Base-by-base conservation (phyloP, 2,113 vertebrate genomes). In the Cryptotis parvus region DNA sequence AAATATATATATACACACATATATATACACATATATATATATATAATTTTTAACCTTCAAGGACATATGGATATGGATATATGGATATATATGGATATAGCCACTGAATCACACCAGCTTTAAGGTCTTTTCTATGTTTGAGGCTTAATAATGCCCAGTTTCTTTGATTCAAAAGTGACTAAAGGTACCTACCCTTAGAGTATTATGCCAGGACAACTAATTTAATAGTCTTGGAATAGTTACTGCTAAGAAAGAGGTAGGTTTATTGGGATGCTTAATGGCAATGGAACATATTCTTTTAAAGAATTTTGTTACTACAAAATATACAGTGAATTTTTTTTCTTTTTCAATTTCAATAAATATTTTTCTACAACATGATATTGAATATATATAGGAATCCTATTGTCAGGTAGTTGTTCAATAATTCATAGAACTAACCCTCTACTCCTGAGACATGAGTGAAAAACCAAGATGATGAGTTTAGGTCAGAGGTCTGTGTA, bases 361-460 rank as follows among this genome's bases (percentile, higher is more conserved):
- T 78, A 91, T 81, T 78, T 45, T 4, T 75, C 52, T 68, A 75
- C 58, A 82, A 75, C 68, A 75, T 87, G 66, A 90, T 43, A 85
- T 91, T 95, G 91, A 93, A 82, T 88, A 82, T 75, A 68, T 92
- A 43, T 4, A 78, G 74, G 90, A 31, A 90, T 37, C 75, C 49
- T 29, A 63, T 73, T 65, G 24, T 92, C 49, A 79, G 27, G 27
- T 85, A 94, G n/a, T 12, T 31, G 85, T 66, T 78, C 39, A 45
- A 92, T 87, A 84, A 89, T 87, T 89, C 77, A 93, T n/a, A 83
- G 93, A 92, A 94, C 73, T 75, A 91, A 89, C 41, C 14, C 22
- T 82, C 29, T 52, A 74, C 91, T 95, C 27, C 27, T 90, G 16
- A 77, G 68, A 52, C 37, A 90, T 74, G 55, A 61, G 75, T 37